phyloP scores from a whole-genome alignment of 2,797 vertebrate genomes.

The Potorous gilbertii region DNA sequence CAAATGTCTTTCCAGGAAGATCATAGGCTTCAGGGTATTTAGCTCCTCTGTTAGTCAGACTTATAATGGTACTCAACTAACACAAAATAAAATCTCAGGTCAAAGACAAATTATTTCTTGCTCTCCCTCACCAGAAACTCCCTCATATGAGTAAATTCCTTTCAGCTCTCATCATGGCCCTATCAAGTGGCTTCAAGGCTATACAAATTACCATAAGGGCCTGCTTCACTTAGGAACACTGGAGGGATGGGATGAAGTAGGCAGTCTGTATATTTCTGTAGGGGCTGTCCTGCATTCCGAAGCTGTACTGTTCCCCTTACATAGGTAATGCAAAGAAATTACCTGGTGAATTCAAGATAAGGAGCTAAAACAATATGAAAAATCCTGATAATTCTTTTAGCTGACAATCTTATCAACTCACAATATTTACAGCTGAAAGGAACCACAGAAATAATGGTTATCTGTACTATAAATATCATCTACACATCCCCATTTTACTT shows the following conservation, averaged over 20 bases:
- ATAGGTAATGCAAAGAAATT: neutral
- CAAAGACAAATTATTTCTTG: neutral
- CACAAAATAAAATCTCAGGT: neutral
- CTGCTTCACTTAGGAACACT: no score
- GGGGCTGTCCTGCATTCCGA: no score
- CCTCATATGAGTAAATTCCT: neutral
- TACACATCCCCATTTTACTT: neutral
- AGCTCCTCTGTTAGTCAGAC: neutral
- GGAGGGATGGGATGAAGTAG: no score
- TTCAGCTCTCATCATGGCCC: neutral
- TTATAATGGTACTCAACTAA: neutral
- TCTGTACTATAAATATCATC: neutral
- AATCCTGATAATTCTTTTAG: no score
- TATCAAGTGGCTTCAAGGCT: neutral
- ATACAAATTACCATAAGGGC: no score
- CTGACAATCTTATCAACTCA: no score
- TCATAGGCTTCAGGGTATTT: neutral
- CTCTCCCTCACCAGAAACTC: neutral
- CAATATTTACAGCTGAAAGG: neutral
- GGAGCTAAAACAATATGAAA: neutral
- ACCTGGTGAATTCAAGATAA: neutral
- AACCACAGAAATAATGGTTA: neutral
- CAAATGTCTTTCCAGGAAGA: neutral
- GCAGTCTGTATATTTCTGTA: no score
- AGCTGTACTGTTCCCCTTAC: no score